Evolutionary conservation across 2,113 vertebrate genomes (phyloP).

Genomic region (Nymphicus hollandicus): DNA sequence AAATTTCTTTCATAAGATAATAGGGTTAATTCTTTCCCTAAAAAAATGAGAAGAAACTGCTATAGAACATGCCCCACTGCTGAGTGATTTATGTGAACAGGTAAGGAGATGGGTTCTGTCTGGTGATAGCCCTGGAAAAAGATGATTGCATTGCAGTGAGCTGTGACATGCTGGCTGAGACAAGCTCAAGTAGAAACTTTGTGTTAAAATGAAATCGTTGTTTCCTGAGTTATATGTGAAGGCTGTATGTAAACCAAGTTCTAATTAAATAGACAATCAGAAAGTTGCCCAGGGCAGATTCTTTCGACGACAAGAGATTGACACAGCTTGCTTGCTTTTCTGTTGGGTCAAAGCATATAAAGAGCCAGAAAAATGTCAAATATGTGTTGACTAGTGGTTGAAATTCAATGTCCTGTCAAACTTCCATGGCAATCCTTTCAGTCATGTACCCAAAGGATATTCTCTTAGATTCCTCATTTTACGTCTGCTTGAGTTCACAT

Average conservation of each 20-base stretch:
- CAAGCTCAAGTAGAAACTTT: background rate
- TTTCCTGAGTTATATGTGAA: background rate
- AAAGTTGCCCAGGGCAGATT: background rate
- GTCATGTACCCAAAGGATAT: background rate
- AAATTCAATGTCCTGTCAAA: conserved; percentile 6
- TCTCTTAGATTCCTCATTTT: background rate
- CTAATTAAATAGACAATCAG: background rate
- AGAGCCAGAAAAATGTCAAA: background rate
- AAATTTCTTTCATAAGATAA: background rate
- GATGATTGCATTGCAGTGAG: background rate
- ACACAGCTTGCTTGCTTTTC: background rate
- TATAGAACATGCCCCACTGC: background rate
- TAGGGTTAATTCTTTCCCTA: background rate
- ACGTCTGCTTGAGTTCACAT: background rate
- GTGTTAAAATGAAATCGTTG: background rate
- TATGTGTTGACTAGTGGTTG: background rate
- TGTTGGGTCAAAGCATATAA: background rate
- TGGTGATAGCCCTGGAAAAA: background rate
- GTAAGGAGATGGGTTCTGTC: background rate
- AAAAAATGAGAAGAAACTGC: accelerated
- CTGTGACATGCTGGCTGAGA: background rate
- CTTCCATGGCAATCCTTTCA: background rate
- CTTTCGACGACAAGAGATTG: background rate
- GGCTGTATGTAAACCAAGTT: background rate
- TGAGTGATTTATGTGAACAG: background rate